Conservation (phyloP, 2,113 vertebrate genomes). For the Hyaena hyaena region DNA sequence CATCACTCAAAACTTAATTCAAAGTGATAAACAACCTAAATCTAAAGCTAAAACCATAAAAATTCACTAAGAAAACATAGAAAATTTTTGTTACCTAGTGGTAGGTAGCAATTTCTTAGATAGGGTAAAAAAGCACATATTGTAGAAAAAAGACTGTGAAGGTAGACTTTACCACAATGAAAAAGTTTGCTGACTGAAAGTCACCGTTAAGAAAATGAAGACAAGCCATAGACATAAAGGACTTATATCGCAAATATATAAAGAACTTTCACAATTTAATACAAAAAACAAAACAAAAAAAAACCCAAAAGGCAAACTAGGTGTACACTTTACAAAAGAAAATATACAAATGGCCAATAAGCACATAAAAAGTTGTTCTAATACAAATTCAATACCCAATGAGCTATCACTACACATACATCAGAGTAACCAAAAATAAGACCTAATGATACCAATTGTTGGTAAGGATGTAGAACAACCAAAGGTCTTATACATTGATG, state of each 20-base stretch:
- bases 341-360: neutral
- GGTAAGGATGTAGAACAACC: neutral
- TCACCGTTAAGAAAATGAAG: neutral
- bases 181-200: neutral
- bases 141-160: neutral
- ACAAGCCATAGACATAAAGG: neutral
- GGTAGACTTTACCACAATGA: neutral
- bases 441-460: neutral
- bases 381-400: neutral
- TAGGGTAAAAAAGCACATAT: neutral
- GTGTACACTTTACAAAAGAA: neutral
- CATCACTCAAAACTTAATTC: neutral
- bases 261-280: neutral
- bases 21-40: neutral
- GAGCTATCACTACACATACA: neutral
- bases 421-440: neutral
- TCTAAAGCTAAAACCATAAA: conserved; percentile 13
- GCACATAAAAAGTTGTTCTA: neutral
- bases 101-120: neutral
- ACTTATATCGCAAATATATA: neutral
- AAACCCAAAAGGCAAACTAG: neutral
- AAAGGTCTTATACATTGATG: neutral
- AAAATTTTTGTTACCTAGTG: neutral
- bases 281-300: neutral
- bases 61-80: neutral